Percentiles rank a stretch among this genome's conserved stretches.
Conservation (phyloP, 2,113 vertebrate genomes). For the Neomonachus schauinslandi region DNA sequence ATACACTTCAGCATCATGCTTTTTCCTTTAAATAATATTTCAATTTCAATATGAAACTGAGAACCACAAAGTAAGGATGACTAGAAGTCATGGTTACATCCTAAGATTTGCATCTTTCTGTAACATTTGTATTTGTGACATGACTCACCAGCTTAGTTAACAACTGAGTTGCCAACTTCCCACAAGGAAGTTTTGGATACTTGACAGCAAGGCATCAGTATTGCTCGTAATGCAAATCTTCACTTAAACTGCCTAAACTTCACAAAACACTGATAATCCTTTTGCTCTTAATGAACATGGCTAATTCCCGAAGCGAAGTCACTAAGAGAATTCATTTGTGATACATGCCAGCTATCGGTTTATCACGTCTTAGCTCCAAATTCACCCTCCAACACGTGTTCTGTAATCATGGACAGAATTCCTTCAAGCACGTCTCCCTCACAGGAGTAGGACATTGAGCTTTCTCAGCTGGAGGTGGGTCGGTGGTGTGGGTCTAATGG, state of each 20-base stretch:
- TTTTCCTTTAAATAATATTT: constrained; percentile 2
- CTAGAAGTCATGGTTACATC: background rate
- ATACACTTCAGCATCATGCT: background rate
- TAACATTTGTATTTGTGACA: background rate
- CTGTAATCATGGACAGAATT: background rate
- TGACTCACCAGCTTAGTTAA: background rate
- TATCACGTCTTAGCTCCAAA: background rate
- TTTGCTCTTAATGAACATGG: background rate
- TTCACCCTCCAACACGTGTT: background rate
- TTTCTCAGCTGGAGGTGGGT: background rate
- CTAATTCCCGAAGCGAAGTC: constrained; percentile 7
- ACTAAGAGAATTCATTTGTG: background rate
- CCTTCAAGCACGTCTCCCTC: background rate
- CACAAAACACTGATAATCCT: background rate
- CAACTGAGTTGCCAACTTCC: background rate
- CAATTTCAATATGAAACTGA: background rate
- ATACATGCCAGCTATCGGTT: background rate
- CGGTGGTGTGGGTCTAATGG: background rate
- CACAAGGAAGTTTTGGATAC: background rate
- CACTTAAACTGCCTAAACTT: background rate
- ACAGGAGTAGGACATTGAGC: accelerated
- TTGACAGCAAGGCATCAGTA: background rate
- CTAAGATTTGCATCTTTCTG: background rate
- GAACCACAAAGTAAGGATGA: background rate
- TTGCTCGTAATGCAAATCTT: background rate